A percentile compares a stretch with the other conserved stretches of the same genome.
Conservation (phyloP, 2,888 invertebrate species). For the Pasiphila rectangulata region DNA sequence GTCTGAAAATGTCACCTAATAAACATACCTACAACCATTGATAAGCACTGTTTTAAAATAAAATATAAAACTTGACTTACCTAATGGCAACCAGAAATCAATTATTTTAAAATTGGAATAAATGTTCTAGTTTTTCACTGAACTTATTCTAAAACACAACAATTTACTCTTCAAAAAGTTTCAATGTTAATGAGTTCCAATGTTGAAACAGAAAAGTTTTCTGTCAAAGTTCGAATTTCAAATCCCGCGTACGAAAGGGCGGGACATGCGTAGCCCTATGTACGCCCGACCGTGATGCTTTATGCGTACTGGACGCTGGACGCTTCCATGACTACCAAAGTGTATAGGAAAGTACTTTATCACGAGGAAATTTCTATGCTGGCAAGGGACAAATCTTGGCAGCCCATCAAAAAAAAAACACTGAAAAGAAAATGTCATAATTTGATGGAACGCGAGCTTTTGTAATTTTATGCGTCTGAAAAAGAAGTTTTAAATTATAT, state of each 20-base stretch:
- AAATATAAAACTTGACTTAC: not conserved
- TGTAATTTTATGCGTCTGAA: not conserved
- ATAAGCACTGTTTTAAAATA: no score
- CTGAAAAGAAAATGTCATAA: conserved; percentile 7
- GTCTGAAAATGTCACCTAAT: not conserved
- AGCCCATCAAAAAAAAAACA: conserved; percentile 31
- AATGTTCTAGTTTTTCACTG: not conserved
- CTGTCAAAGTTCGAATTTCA: conserved; percentile 20
- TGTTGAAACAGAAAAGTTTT: conserved; percentile 13
- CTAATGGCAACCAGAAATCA: not conserved
- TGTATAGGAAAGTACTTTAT: conserved; percentile 48
- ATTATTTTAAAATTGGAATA: not conserved
- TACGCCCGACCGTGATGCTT: conserved; percentile 61
- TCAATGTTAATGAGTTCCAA: conserved; percentile 14
- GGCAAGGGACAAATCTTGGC: conserved; percentile 28
- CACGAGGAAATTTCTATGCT: conserved; percentile 42
- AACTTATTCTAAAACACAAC: not conserved
- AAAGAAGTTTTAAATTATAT: not conserved
- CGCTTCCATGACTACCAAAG: conserved; percentile 57
- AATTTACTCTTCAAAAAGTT: conserved; percentile 1
- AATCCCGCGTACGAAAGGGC: conserved; percentile 44
- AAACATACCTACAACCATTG: not conserved
- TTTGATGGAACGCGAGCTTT: conserved; percentile 5
- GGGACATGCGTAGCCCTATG: conserved; percentile 48
- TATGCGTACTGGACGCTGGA: conserved; percentile 64